These are phyloP conservation scores for Oncopodura yosiiana DNA, from an alignment of 1,140 invertebrate genomes.

Conservation along the genomic window DNA sequence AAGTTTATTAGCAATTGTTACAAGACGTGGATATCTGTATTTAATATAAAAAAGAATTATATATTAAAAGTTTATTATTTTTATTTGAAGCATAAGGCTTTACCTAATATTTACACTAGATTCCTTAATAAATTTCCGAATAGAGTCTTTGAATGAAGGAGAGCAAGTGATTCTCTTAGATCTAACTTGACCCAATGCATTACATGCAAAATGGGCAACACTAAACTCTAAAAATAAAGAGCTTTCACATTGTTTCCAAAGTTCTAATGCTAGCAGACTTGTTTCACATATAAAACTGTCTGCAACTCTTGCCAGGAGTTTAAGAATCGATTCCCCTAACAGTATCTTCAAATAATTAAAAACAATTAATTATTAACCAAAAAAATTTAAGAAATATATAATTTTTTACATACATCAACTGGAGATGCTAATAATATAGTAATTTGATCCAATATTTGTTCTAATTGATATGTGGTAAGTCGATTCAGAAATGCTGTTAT, in stretches of 20 bases:
- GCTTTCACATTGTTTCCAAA: conserved; percentile 7
- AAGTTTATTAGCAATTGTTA: neutral
- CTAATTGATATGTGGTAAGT: conserved; percentile 16
- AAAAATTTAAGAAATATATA: too few species aligned
- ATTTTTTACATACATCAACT: conserved; percentile 10
- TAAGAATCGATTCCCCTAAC: conserved; percentile 10
- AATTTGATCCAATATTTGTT: conserved; percentile 16
- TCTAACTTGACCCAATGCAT: too few species aligned
- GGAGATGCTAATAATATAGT: neutral
- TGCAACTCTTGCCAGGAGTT: conserved; percentile 9
- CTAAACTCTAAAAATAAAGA: too few species aligned
- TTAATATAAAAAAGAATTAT: too few species aligned
- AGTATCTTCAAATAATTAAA: neutral
- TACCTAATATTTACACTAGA: neutral
- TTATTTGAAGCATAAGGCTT: conserved; percentile 1
- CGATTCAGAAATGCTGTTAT: conserved; percentile 8
- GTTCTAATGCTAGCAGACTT: conserved; percentile 8
- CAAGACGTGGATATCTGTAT: conserved; percentile 15
- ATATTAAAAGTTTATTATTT: neutral
- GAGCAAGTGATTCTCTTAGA: too few species aligned
- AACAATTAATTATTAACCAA: too few species aligned
- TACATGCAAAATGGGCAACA: too few species aligned
- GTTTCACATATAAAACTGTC: conserved; percentile 9
- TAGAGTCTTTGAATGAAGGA: neutral
- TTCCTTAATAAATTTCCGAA: neutral